A percentile compares a stretch with the other conserved stretches of the same genome.
Conservation (phyloP, 2,888 invertebrate species). For the Steinernema carpocapsae region DNA sequence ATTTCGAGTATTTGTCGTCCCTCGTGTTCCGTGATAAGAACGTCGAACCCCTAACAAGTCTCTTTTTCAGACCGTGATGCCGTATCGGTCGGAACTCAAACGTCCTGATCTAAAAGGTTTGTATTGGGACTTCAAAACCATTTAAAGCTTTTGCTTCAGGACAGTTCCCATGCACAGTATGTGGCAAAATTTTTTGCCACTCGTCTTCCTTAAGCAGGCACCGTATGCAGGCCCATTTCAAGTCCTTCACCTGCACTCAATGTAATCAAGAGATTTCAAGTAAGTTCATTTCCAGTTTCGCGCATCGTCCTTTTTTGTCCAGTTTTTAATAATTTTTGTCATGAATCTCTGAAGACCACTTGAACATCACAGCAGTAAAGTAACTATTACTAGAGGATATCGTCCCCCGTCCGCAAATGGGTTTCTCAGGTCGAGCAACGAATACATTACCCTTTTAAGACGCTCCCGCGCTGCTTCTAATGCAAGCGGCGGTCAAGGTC, state of each 20-base stretch:
- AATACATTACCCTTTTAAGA: conserved; percentile 35
- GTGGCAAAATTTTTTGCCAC: conserved; percentile 68
- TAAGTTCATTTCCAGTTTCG: conserved; percentile 55
- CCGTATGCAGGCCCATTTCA: conserved; percentile 69
- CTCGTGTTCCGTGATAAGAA: not conserved
- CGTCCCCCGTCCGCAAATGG: not conserved
- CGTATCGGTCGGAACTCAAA: conserved; percentile 68
- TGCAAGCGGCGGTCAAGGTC: conserved; percentile 34
- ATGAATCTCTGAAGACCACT: too few relatives aligned
- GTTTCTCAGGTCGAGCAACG: conserved; percentile 34
- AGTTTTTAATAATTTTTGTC: too few relatives aligned
- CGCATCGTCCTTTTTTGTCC: not conserved
- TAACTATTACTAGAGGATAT: not conserved
- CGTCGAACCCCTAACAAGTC: not conserved
- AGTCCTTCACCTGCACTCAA: conserved; percentile 67
- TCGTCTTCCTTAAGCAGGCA: conserved; percentile 68
- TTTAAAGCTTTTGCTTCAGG: conserved; percentile 49
- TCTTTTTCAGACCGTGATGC: conserved; percentile 47
- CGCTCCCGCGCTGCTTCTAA: conserved; percentile 30
- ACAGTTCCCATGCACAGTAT: conserved; percentile 67
- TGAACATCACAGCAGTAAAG: not conserved
- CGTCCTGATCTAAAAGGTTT: conserved; percentile 68
- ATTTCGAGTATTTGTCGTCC: not conserved
- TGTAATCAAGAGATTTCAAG: conserved; percentile 68
- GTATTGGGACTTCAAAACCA: not conserved